phyloP scores from a whole-genome alignment of 2,797 vertebrate genomes.

The Cirrhinus mrigala region DNA sequence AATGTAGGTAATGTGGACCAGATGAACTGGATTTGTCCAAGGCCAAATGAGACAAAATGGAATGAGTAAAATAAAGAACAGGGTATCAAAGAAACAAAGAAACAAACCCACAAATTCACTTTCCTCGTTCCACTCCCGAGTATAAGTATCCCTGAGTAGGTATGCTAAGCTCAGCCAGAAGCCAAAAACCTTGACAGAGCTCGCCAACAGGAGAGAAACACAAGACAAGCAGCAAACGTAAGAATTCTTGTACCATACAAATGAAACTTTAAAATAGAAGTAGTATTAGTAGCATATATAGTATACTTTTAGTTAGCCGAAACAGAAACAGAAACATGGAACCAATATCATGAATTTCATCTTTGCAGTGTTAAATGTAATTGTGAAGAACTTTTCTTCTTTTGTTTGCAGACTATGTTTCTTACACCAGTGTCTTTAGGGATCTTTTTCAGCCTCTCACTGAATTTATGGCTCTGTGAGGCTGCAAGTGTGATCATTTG shows the following conservation, averaged over 20 bases:
- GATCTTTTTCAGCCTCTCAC: neutral
- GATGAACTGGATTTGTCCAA: too few species aligned
- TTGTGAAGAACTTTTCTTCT: neutral
- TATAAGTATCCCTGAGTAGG: neutral
- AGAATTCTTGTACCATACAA: neutral
- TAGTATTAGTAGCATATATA: neutral
- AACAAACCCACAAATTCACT: neutral
- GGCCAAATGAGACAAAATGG: too few species aligned
- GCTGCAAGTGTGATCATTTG: neutral
- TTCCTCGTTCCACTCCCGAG: neutral
- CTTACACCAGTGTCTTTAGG: neutral
- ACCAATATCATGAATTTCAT: neutral
- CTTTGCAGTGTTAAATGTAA: neutral
- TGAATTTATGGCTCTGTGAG: conserved; percentile 2
- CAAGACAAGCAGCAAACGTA: neutral
- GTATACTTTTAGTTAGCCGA: neutral
- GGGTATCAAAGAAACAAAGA: too few species aligned
- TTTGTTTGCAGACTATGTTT: neutral
- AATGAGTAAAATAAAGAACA: neutral
- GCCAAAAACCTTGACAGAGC: neutral
- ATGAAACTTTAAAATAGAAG: neutral
- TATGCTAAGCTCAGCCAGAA: neutral
- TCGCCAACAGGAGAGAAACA: neutral
- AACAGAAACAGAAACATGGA: neutral
- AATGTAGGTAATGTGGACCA: too few species aligned